Base-by-base conservation (phyloP, 2,797 vertebrate species). In the Coluber constrictor region DNA sequence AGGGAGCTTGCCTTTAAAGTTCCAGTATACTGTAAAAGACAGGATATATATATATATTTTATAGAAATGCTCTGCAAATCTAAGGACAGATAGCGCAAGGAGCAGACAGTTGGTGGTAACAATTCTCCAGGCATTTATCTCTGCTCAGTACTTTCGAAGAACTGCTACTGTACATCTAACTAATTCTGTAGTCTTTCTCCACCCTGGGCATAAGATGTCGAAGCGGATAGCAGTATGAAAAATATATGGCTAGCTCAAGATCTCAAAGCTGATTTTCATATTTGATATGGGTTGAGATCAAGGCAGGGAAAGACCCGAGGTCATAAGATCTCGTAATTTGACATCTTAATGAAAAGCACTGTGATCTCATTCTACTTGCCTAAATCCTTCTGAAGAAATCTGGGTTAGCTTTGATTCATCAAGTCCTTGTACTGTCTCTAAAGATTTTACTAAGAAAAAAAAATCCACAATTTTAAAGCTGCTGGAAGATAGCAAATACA, bases 361-460 rank as follows among this genome's bases (percentile, higher is more conserved):
- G 90, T 59, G 27, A 86, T 9, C 13, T 93, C 66, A 4, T 0
- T 93, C 43, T 43, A 90, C 12, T 0, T 89, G 10, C n/a, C 93
- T 86, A 43, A 66, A 3, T 87, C 37, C 0, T 86, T 93, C 51
- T 57, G 51, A 92, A 94, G 57, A 43, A 66, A 87, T 37, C n/a
- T 59, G 54, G 61, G 54, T 93, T 86, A 54, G n/a, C 61, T 74
- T 61, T 60, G 61, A 60, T 88, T 91, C 43, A 32, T 54, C 54
- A 18, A 18, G 29, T 37, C 0, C 0, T 47, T 93, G 87, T 88
- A 10, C 91, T 92, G 74, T 0, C 5, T 90, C 29, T 89, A 89
- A 95, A 95, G 7, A 0, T 92, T 96, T 89, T n/a, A 56, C 90
- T 94, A 79, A 92, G 88, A 92, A 32, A 16, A n/a, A 94, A 60